Base-by-base conservation (phyloP, 2,113 vertebrate species). In the Notothenia rossii region DNA sequence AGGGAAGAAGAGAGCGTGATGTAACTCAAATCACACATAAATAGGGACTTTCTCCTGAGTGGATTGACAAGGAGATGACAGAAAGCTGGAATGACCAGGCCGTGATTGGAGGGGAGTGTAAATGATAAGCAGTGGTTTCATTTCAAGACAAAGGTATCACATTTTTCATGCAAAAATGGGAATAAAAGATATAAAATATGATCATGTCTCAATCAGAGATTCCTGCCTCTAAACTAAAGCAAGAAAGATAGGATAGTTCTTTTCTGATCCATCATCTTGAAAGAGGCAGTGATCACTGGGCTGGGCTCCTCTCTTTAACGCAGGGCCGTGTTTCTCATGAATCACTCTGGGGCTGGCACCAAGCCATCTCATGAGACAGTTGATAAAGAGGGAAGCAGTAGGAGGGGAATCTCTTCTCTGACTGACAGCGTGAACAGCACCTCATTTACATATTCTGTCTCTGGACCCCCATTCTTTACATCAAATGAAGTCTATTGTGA, bases 391-490 rank as follows among this genome's bases (percentile, higher is more conserved):
- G 59, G 22, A 62, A 62, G 43, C 70, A 46, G 17, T 0, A 5
- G 5, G n/a, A 18, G 58, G 64, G 69, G 49, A 29, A 60, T 66
- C 56, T 82, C 76, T 5, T n/a, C 64, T 51, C 7, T 83, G 73
- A 91, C 49, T 81, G 69, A 84, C 85, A 74, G 73, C 56, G 62
- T 33, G 51, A 72, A 71, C 62, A 8, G 81, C 56, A 6, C 45
- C 51, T 33, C 46, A 82, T 86, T 87, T 89, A 75, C 83, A 87
- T 78, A 72, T 48, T 48, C n/a, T 61, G 55, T 72, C 53, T 56
- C 48, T 20, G 54, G 69, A 80, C 58, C 40, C 59, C 54, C 51
- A 46, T 51, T 55, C 25, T 78, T 77, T 75, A 67, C 46, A 54
- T 76, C 50, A 4, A n/a, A 54, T 53, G n/a, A 36, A 66, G 68